phyloP scores from a whole-genome alignment of 2,113 vertebrate genomes.

The Engraulis encrasicolus region DNA sequence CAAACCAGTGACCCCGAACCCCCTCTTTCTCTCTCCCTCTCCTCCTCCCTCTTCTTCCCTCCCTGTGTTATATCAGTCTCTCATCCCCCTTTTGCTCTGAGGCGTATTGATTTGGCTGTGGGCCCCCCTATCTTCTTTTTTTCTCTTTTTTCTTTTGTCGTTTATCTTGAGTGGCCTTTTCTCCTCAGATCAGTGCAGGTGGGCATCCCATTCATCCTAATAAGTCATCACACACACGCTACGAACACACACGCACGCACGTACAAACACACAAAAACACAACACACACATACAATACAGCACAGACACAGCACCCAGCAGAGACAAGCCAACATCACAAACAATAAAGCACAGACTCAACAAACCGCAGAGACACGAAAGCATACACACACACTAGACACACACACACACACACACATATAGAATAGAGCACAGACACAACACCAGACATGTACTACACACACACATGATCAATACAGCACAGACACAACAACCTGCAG shows the following conservation, averaged over 20 bases:
- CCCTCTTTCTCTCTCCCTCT: background rate
- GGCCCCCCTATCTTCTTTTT: background rate
- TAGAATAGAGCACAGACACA: background rate
- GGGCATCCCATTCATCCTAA: background rate
- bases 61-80: too few relatives aligned
- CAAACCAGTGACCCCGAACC: constrained; percentile 3
- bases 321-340: too few relatives aligned
- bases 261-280: too few relatives aligned
- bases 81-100: background rate
- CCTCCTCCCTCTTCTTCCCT: background rate
- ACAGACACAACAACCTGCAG: too few relatives aligned
- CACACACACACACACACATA: too few relatives aligned
- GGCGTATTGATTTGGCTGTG: background rate
- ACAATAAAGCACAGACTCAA: background rate
- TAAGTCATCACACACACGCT: background rate
- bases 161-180: background rate
- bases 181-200: background rate
- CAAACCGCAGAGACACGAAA: too few relatives aligned
- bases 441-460: background rate
- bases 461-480: too few relatives aligned
- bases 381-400: background rate
- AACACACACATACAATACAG: background rate
- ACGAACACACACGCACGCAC: too few relatives aligned
- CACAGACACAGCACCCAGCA: background rate
- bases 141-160: too few relatives aligned